Evolutionary conservation across 2,888 invertebrate species (phyloP), one percentile per base, ranked within the genome.

Genomic region (Meandrusa payeni): DNA sequence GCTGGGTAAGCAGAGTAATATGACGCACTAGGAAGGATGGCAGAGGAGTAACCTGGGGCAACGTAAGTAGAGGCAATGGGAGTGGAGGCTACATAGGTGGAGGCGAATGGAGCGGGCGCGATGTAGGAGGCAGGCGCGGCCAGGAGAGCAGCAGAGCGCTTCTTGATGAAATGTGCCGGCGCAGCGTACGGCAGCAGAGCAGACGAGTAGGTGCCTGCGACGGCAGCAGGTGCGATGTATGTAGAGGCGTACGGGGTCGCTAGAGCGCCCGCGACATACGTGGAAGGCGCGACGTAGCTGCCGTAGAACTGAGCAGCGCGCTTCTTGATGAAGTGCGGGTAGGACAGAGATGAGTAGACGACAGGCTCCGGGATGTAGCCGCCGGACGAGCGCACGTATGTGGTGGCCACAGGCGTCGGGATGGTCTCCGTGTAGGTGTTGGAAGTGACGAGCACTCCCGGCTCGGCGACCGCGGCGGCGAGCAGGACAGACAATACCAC

Each of bases 401-500:
- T 34, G 10, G 55, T 46, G 15, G 56, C 46, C 5, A 57, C 54
- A 41, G 27, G 47, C 26, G 42, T 46, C 41, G 33, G 50, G 15
- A 32, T 6, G 7, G 15, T n/a, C 6, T 7, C 13, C 1, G 27
- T 28, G 17, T 23, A 46, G 5, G 13, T 33, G 5, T 2, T 7
- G 37, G 7, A 43, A 27, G 5, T n/a, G 7, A 43, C 0, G 9
- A 38, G 20, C 26, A 31, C 12, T 48, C 67, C 48, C 53, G 69
- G 71, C 29, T 61, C 61, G 54, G 89, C 88, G 46, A 69, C 70
- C 51, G 72, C 83, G 47, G 87, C 63, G 59, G 87, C 81, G 52
- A 88, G 61, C 51, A 89, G 72, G 65, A 81, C 85, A 63, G 76
- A 86, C 77, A 89, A 76, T 53, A 80, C 73, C 60, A 69, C 73